Evolutionary conservation across 2,113 vertebrate genomes (phyloP).

Genomic region (Nannospalax galili): DNA sequence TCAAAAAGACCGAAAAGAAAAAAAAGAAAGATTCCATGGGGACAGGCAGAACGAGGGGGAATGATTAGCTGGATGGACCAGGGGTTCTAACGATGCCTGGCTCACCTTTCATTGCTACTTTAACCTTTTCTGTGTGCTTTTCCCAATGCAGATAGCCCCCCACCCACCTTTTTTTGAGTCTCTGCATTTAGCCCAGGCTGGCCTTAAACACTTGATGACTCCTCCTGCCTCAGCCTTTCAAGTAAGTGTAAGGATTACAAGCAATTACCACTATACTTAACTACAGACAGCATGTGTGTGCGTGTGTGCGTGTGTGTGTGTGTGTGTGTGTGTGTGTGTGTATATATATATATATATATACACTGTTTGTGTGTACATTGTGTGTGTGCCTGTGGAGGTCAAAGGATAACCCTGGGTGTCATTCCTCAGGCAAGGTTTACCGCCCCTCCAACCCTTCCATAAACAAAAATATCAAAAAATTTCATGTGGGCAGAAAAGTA

Average conservation of each 20-base stretch:
- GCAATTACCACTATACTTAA: not conserved
- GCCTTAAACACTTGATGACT: not conserved
- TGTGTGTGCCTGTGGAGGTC: not conserved
- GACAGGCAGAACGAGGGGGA: too few relatives aligned
- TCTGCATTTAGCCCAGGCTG: too few relatives aligned
- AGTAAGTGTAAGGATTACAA: not conserved
- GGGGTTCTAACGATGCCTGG: not conserved
- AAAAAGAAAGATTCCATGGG: too few relatives aligned
- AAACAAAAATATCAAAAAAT: constrained; percentile 52
- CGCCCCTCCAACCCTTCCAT: not conserved
- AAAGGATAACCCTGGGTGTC: not conserved
- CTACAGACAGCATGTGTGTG: not conserved
- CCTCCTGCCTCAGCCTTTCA: not conserved
- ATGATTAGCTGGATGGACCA: not conserved
- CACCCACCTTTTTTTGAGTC: too few relatives aligned
- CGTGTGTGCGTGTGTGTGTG: not conserved
- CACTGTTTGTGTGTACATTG: not conserved
- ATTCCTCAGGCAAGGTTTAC: not conserved
- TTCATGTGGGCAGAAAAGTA: not conserved
- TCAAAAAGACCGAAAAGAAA: too few relatives aligned
- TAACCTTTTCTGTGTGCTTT: not conserved
- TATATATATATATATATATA: not conserved
- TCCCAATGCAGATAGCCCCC: not conserved
- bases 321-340: not conserved
- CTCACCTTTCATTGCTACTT: not conserved